Percentiles rank a stretch among this genome's conserved stretches.
Evolutionary conservation across 2,113 vertebrate genomes (phyloP).

Genomic region (Sitta europaea): DNA sequence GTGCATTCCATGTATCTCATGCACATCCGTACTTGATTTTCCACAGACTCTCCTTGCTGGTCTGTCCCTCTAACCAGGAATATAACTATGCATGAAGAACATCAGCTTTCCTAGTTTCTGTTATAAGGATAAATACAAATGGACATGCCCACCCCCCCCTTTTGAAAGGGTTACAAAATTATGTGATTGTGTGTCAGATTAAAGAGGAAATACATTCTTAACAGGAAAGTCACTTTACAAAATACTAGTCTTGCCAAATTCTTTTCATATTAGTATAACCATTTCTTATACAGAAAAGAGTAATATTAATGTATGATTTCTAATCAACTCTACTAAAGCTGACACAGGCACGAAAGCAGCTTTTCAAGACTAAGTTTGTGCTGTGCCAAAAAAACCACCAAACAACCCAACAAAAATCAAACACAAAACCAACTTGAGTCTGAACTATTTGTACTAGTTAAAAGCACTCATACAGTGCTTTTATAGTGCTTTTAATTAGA

Average conservation of each 20-base stretch:
- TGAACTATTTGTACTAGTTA: background rate
- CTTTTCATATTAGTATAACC: background rate
- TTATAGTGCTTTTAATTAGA: too few relatives aligned
- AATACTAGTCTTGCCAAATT: constrained; percentile 33
- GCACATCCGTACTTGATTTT: background rate
- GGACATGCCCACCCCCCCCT: fast-evolving
- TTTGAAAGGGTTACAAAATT: constrained; percentile 29
- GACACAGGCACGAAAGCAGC: background rate
- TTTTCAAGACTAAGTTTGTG: background rate
- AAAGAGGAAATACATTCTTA: constrained; percentile 43
- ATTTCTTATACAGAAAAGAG: background rate
- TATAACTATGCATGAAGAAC: background rate
- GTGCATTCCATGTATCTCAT: background rate
- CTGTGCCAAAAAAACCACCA: background rate
- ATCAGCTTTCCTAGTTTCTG: background rate
- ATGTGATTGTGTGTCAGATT: background rate
- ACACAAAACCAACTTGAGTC: background rate
- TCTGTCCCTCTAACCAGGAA: background rate
- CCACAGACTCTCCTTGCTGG: background rate
- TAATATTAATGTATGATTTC: background rate
- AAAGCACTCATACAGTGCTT: background rate
- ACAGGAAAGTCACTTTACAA: constrained; percentile 4
- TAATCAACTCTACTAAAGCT: background rate
- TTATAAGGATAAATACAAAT: background rate
- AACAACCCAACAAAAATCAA: background rate